Conservation (phyloP, 2,113 vertebrate species). For the Daubentonia madagascariensis region DNA sequence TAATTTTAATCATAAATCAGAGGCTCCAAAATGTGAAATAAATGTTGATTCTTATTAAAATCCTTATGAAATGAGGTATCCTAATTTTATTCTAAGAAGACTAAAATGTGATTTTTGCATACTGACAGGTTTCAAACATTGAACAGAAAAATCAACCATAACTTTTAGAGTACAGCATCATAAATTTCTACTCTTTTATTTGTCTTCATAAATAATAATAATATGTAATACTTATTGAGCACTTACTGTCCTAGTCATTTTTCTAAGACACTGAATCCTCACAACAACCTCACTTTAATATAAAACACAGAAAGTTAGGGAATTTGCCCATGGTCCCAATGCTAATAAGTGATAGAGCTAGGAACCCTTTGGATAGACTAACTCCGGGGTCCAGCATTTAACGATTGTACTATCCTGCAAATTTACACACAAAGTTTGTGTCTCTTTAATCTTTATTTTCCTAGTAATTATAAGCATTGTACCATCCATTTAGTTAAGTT, state of each 20-base stretch:
- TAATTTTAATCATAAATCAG: background rate
- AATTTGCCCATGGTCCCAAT: background rate
- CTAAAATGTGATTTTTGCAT: too few species aligned
- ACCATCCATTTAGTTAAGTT: background rate
- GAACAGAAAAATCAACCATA: background rate
- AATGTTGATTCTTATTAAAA: background rate
- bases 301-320: background rate
- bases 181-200: background rate
- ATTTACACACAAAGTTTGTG: background rate
- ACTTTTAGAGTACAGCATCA: background rate
- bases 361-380: background rate
- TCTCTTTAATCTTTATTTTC: background rate
- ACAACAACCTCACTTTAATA: background rate
- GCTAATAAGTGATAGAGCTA: background rate
- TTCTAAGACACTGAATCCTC: background rate
- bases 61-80: background rate
- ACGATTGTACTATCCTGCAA: background rate
- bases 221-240: background rate
- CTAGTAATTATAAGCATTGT: background rate
- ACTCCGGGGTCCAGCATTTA: background rate
- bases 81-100: background rate
- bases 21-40: background rate
- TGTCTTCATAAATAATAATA: background rate
- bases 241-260: background rate
- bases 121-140: background rate